Evolutionary conservation across 2,797 vertebrate genomes (phyloP).

Genomic region (Aplochiton taeniatus): DNA sequence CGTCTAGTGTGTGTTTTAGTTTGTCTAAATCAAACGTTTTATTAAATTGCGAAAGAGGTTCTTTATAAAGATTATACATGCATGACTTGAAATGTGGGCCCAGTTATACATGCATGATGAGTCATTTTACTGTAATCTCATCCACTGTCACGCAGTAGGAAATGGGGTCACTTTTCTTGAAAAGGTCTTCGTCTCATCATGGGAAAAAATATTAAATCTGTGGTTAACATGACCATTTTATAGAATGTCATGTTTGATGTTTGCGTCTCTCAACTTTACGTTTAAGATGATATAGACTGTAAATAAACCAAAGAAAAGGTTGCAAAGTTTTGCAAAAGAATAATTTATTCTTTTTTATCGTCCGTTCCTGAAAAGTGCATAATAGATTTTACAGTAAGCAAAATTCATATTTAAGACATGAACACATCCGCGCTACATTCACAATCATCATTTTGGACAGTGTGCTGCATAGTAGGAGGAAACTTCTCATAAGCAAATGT

Average conservation of each 20-base stretch:
- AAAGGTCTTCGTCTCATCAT: no score
- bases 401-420: conserved; percentile 85
- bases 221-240: no score
- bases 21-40: no score
- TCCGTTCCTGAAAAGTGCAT: conserved; percentile 84
- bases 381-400: conserved; percentile 81
- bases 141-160: no score
- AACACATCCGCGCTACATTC: conserved; percentile 80
- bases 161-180: no score
- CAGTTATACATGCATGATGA: no score
- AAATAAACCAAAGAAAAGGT: conserved; percentile 39
- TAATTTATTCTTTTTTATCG: conserved; percentile 75
- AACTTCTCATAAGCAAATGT: conserved; percentile 77
- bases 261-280: not conserved
- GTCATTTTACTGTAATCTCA: no score
- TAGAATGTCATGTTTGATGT: not conserved
- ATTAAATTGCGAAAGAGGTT: no score
- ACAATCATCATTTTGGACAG: conserved; percentile 79
- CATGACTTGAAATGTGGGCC: no score
- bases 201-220: no score
- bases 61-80: no score
- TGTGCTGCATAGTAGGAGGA: conserved; percentile 74
- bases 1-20: no score
- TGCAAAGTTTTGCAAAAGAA: conserved; percentile 68
- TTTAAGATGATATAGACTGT: not conserved